Evolutionary conservation across 37 sponge, comb jelly and placozoan species (phyloP).

Genomic region (Spongilla lacustris): DNA sequence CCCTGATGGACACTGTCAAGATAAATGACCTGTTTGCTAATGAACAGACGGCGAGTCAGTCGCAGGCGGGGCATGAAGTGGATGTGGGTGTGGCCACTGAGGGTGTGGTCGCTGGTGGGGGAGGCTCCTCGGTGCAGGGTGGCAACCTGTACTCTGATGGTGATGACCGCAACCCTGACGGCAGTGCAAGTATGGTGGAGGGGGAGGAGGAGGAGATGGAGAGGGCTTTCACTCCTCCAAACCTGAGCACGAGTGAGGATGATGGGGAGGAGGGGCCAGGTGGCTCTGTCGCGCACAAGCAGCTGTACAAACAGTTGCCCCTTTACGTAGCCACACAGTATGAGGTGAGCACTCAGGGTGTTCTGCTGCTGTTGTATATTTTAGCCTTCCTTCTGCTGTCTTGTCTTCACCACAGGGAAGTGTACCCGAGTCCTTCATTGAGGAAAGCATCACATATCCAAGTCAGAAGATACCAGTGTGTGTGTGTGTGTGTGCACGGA

Average conservation of each 20-base stretch:
- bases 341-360: background rate
- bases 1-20: background rate
- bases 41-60: background rate
- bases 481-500: no score
- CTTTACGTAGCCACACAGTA: background rate
- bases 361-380: background rate
- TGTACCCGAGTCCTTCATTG: constrained; percentile 4
- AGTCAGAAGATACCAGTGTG: constrained; percentile 16
- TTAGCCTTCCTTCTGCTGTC: background rate
- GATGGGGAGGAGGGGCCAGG: background rate
- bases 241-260: background rate
- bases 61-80: background rate
- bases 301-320: background rate
- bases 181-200: background rate
- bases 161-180: background rate
- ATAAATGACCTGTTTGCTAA: background rate
- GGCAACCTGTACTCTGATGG: no score
- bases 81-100: background rate
- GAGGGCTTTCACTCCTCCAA: background rate
- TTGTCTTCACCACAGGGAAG: background rate
- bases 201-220: background rate
- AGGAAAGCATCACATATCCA: constrained; percentile 33
- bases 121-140: background rate
- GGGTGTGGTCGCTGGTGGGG: background rate
- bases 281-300: background rate